Evolutionary conservation across 2,113 vertebrate species (phyloP).

Genomic region (Tamias sibiricus): DNA sequence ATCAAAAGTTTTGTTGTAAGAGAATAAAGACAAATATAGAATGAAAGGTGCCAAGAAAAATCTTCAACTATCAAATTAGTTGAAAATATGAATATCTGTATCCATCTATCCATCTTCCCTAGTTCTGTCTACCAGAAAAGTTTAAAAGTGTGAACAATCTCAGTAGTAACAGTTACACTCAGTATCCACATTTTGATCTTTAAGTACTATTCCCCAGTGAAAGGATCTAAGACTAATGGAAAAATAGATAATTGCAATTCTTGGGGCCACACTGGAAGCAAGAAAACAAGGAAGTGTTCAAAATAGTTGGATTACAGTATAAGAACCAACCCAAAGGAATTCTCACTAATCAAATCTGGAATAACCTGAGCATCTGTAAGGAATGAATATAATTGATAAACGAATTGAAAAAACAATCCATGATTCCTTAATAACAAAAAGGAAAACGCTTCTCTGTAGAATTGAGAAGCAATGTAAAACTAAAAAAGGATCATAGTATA

Average conservation of each 20-base stretch:
- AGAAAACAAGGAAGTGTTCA: not conserved
- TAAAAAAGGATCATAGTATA: not conserved
- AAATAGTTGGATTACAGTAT: not conserved
- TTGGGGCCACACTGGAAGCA: not conserved
- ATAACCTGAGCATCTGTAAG: not conserved
- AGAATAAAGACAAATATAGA: not conserved
- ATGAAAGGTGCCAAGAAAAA: not conserved
- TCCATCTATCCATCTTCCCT: not conserved
- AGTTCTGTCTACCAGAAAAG: not conserved
- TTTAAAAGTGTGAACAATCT: not conserved
- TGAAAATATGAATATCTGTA: not conserved
- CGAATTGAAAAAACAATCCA: not conserved
- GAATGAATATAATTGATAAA: not conserved
- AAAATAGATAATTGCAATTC: not conserved
- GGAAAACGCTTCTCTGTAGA: not conserved
- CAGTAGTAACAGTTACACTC: not conserved
- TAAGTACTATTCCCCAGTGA: not conserved
- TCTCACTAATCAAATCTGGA: not conserved
- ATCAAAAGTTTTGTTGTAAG: not conserved
- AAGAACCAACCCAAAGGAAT: not conserved
- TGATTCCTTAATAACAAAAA: not conserved
- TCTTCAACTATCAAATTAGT: not conserved
- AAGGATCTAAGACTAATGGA: not conserved
- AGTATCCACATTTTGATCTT: not conserved
- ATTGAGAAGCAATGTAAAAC: not conserved